phyloP scores from a whole-genome alignment of 2,888 invertebrate species.

The Watsonalla binaria region DNA sequence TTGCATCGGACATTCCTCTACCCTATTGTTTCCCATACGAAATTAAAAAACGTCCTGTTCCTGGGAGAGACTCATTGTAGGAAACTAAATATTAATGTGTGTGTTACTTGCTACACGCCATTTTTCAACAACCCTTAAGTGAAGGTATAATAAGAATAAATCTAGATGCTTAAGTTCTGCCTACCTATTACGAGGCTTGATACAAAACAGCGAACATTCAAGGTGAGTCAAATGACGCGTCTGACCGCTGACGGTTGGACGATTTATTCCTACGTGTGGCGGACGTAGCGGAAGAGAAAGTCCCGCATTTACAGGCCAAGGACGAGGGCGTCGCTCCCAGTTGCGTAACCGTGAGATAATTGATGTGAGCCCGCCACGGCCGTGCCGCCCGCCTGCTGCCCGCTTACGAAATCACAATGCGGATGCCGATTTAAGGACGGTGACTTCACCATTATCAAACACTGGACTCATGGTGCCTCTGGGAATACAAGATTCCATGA shows the following conservation, averaged over 20 bases:
- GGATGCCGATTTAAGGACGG: slow-evolving; percentile 61
- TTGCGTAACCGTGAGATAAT: slow-evolving; percentile 60
- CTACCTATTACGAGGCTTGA: not conserved
- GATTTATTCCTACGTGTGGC: slow-evolving; percentile 10
- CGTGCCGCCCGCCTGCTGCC: slow-evolving; percentile 13
- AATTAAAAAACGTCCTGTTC: too few species aligned
- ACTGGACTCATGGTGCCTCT: not conserved
- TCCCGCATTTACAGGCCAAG: slow-evolving; percentile 56
- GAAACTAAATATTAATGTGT: too few species aligned
- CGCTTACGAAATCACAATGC: slow-evolving; percentile 54
- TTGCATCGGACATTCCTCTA: too few species aligned
- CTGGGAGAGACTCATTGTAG: too few species aligned
- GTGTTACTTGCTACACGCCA: too few species aligned
- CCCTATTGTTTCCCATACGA: too few species aligned
- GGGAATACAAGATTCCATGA: too few species aligned
- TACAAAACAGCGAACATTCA: not conserved
- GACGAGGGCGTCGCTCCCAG: slow-evolving; percentile 67
- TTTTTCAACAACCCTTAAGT: not conserved
- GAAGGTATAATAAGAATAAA: not conserved
- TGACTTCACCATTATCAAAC: slow-evolving; percentile 33
- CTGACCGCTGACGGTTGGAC: not conserved
- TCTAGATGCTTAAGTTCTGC: too few species aligned
- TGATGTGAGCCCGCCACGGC: slow-evolving; percentile 14
- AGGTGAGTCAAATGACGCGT: not conserved
- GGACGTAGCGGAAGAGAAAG: slow-evolving; percentile 60